Evolutionary conservation across 64 coral and sea anemone species (phyloP).

Genomic region (Montipora cactus): DNA sequence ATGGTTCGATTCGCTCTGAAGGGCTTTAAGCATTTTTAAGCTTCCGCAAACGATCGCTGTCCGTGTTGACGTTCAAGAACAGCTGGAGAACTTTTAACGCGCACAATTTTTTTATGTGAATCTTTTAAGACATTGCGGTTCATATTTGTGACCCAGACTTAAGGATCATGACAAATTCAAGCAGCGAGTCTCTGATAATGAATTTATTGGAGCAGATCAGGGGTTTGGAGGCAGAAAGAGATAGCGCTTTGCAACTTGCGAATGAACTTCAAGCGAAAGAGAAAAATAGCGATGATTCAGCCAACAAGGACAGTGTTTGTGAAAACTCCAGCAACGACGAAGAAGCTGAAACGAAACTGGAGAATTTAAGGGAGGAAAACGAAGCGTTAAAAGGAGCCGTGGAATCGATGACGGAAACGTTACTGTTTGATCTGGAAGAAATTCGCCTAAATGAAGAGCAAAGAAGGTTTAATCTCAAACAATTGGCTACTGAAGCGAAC

Average conservation of each 20-base stretch:
- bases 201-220: conserved; percentile 89
- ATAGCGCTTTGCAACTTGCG: conserved; percentile 77
- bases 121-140: neutral
- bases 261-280: conserved; percentile 32
- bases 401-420: conserved; percentile 58
- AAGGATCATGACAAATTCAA: conserved; percentile 66
- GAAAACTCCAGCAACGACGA: conserved; percentile 3
- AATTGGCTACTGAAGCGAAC: conserved; percentile 32
- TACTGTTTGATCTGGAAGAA: conserved; percentile 77
- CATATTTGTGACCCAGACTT: neutral
- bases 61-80: neutral
- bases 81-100: neutral
- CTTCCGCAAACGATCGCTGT: neutral
- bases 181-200: conserved; percentile 84
- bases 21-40: neutral
- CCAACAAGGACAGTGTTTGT: neutral
- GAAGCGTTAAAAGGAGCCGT: conserved; percentile 50
- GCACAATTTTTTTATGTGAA: neutral
- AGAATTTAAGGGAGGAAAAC: conserved; percentile 17
- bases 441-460: conserved; percentile 97
- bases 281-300: neutral
- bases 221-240: conserved; percentile 80
- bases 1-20: neutral
- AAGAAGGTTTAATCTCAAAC: conserved; percentile 86
- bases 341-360: conserved; percentile 22